Conservation (phyloP, 2,888 invertebrate genomes). For the Zonitis immaculata region DNA sequence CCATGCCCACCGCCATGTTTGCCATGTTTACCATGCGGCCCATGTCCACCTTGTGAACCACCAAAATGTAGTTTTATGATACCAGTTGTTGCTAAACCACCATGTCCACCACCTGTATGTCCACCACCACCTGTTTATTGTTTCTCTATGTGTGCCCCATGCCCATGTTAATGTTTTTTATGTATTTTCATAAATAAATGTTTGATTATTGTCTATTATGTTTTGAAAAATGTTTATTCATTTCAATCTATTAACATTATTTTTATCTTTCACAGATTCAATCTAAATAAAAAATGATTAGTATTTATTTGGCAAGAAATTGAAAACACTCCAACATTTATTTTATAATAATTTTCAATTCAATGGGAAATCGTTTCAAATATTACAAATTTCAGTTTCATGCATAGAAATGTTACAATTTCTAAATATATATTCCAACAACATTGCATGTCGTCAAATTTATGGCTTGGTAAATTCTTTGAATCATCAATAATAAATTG, state of each 20-base stretch:
- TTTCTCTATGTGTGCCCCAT: conserved; percentile 28
- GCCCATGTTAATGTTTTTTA: conserved; percentile 21
- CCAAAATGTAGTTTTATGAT: conserved; percentile 27
- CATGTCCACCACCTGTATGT: conserved; percentile 36
- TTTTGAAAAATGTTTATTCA: too few species aligned
- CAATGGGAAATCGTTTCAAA: too few species aligned
- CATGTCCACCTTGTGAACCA: conserved; percentile 19
- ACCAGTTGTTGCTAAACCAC: conserved; percentile 35
- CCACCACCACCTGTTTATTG: conserved; percentile 34
- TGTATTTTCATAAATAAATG: not conserved
- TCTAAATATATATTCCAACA: not conserved
- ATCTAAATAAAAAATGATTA: too few species aligned
- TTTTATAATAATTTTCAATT: too few species aligned
- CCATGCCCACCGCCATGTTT: conserved; percentile 20
- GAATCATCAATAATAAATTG: not conserved
- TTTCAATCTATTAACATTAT: too few species aligned
- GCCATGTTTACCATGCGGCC: conserved; percentile 17
- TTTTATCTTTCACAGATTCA: too few species aligned
- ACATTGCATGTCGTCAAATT: not conserved
- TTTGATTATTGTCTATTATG: too few species aligned
- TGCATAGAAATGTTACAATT: not conserved
- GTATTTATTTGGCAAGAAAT: too few species aligned
- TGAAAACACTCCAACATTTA: too few species aligned
- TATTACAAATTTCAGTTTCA: not conserved
- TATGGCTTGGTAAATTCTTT: not conserved